phyloP scores from a whole-genome alignment of 1,140 invertebrate genomes.

The Zaprionus africanus region DNA sequence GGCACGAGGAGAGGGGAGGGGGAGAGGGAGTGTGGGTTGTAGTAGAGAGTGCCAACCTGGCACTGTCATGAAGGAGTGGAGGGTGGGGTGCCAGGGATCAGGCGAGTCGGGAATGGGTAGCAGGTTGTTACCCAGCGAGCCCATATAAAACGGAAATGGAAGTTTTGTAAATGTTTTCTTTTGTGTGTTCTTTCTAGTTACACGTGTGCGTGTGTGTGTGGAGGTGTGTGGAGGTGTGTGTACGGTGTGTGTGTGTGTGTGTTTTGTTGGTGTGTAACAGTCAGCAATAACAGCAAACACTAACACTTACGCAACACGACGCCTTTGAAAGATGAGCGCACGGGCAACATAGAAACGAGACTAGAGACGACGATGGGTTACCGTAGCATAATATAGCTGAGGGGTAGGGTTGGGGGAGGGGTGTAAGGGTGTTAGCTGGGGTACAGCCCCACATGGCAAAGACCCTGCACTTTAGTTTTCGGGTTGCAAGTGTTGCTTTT shows the following conservation, averaged over 20 bases:
- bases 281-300: conserved; percentile 57
- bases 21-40: background rate
- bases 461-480: conserved; percentile 78
- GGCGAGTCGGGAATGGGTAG: background rate
- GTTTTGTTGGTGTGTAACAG: conserved; percentile 15
- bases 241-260: background rate
- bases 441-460: conserved; percentile 40
- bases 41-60: conserved; percentile 16
- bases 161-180: conserved; percentile 83
- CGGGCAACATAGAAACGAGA: conserved; percentile 4
- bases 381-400: background rate
- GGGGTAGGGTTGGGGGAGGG: background rate
- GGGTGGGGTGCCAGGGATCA: background rate
- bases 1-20: background rate
- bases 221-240: background rate
- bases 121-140: conserved; percentile 39
- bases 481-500: conserved; percentile 79
- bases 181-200: conserved; percentile 69
- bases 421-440: background rate
- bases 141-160: conserved; percentile 81
- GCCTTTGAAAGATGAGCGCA: conserved; percentile 78
- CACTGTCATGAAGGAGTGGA: conserved; percentile 9
- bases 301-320: conserved; percentile 65
- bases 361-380: conserved; percentile 2
- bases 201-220: conserved; percentile 3